Evolutionary conservation across 2,888 invertebrate genomes (phyloP).

Genomic region (Sminthurinus aureus): DNA sequence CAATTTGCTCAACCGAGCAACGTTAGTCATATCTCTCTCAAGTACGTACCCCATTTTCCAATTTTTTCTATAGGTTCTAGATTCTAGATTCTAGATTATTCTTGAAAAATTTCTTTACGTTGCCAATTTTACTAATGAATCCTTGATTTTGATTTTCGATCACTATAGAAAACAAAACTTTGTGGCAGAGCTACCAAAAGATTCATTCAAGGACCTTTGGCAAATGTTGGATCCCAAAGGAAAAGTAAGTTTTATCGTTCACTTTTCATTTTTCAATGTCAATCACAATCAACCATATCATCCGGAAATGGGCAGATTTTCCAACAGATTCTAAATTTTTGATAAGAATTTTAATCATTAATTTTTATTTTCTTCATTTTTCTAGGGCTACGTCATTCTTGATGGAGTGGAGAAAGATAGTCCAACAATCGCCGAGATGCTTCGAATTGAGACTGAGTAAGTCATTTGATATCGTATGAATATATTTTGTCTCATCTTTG

Average conservation of each 20-base stretch:
- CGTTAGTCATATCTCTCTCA: conserved; percentile 50
- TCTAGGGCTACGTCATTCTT: conserved; percentile 64
- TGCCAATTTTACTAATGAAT: too few species aligned
- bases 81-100: too few species aligned
- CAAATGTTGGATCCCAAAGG: conserved; percentile 57
- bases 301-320: too few species aligned
- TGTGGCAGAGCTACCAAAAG: conserved; percentile 51
- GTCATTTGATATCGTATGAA: conserved; percentile 56
- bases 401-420: conserved; percentile 71
- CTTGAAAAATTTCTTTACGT: too few species aligned
- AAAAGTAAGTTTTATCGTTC: conserved; percentile 60
- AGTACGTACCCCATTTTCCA: not conserved
- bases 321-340: too few species aligned
- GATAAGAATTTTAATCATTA: too few species aligned
- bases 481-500: conserved; percentile 9
- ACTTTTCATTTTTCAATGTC: too few species aligned
- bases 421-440: conserved; percentile 76
- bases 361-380: too few species aligned
- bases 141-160: not conserved
- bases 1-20: conserved; percentile 57
- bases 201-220: conserved; percentile 51
- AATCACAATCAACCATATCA: too few species aligned
- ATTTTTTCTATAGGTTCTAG: too few species aligned
- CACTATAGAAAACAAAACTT: conserved; percentile 37
- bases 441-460: conserved; percentile 70